A percentile compares a stretch with the other conserved stretches of the same genome.
These are phyloP conservation scores for Drosophila cardini DNA, from an alignment of 1,140 invertebrate genomes.

Conservation along the genomic window DNA sequence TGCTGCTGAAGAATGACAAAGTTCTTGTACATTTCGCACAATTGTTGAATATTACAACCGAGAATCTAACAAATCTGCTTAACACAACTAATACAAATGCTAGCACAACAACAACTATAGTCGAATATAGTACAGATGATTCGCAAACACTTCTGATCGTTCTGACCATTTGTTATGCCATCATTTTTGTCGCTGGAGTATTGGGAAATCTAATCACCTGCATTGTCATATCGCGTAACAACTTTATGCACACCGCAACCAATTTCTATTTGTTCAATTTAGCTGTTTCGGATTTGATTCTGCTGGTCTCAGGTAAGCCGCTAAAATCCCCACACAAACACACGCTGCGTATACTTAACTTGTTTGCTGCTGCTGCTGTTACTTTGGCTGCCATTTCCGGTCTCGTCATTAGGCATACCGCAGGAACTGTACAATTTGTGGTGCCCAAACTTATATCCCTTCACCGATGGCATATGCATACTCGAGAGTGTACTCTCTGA, in stretches of 20 bases:
- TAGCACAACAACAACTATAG: slow-evolving; percentile 26
- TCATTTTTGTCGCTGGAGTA: slow-evolving; percentile 92
- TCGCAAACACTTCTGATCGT: slow-evolving; percentile 87
- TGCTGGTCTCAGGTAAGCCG: slow-evolving; percentile 87
- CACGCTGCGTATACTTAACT: slow-evolving; percentile 49
- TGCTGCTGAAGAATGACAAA: slow-evolving; percentile 74
- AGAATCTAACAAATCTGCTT: slow-evolving; percentile 76
- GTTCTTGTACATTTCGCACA: slow-evolving; percentile 77
- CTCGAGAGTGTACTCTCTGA: slow-evolving; percentile 90
- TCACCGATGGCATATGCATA: slow-evolving; percentile 91
- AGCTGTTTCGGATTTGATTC: slow-evolving; percentile 93
- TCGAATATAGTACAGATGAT: slow-evolving; percentile 56
- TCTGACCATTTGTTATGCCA: slow-evolving; percentile 88
- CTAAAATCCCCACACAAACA: not conserved
- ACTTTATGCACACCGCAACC: slow-evolving; percentile 92
- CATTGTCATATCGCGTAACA: slow-evolving; percentile 92
- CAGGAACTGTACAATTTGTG: slow-evolving; percentile 92
- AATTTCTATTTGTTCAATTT: slow-evolving; percentile 95
- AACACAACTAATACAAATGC: slow-evolving; percentile 54
- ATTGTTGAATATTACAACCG: slow-evolving; percentile 77
- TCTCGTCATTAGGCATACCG: slow-evolving; percentile 86
- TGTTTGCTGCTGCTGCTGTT: not conserved
- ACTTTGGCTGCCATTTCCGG: not conserved
- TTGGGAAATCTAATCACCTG: slow-evolving; percentile 94
- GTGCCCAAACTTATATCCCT: slow-evolving; percentile 90